phyloP scores from a whole-genome alignment of 2,888 invertebrate species.

The Dicranocentrus wangi region DNA sequence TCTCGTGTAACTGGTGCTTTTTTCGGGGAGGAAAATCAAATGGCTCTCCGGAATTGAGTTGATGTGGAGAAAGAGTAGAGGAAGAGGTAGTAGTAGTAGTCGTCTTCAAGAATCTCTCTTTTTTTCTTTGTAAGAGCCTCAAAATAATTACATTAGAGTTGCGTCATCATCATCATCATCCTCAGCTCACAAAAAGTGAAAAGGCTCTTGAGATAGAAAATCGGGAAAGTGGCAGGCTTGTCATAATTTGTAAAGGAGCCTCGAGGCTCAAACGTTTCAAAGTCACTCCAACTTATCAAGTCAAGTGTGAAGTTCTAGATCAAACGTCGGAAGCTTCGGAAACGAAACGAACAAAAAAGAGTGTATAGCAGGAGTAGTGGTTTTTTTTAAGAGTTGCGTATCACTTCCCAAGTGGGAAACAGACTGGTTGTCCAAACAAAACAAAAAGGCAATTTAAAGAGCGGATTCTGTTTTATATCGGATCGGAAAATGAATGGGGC shows the following conservation, averaged over 20 bases:
- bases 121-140: background rate
- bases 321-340: slow-evolving; percentile 6
- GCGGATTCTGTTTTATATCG: background rate
- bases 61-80: no score
- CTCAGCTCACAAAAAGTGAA: background rate
- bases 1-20: background rate
- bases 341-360: background rate
- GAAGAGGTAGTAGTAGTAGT: no score
- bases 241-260: slow-evolving; percentile 4
- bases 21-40: background rate
- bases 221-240: background rate
- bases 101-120: background rate
- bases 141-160: background rate
- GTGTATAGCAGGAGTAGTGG: background rate
- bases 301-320: slow-evolving; percentile 27
- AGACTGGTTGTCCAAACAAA: no score
- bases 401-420: no score
- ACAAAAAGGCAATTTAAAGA: no score
- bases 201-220: background rate
- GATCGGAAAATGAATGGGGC: no score
- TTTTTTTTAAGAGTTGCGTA: background rate
- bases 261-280: background rate
- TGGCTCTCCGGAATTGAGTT: no score
- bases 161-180: background rate
- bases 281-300: background rate